Evolutionary conservation across 2,888 invertebrate species (phyloP).

Genomic region (Capitulum mitella): DNA sequence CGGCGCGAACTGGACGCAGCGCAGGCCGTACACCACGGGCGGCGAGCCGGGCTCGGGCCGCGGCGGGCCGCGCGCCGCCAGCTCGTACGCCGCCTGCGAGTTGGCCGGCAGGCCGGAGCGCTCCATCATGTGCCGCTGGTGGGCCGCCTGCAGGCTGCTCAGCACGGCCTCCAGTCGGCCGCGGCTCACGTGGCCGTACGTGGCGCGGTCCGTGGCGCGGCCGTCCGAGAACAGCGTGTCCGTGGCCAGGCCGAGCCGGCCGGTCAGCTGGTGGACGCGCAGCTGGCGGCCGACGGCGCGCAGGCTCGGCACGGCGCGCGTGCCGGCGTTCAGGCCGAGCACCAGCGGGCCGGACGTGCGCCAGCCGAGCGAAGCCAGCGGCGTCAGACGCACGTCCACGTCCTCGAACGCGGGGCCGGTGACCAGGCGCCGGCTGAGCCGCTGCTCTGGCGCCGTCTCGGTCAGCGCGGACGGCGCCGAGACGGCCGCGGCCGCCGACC

Average conservation of each 20-base stretch:
- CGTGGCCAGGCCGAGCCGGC: constrained; percentile 38
- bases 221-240: constrained; percentile 36
- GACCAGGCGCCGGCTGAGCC: background rate
- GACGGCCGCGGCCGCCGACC: background rate
- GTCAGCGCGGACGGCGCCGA: background rate
- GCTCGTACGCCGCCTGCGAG: constrained; percentile 73
- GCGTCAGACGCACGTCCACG: background rate
- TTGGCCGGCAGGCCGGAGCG: constrained; percentile 47
- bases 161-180: constrained; percentile 61
- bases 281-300: background rate
- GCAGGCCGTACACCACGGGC: constrained; percentile 76
- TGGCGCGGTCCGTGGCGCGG: constrained; percentile 37
- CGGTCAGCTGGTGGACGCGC: constrained; percentile 36
- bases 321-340: background rate
- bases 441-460: background rate
- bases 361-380: background rate
- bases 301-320: background rate
- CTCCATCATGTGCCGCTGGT: constrained; percentile 80
- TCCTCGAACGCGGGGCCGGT: background rate
- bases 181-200: constrained; percentile 47
- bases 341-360: background rate
- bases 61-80: constrained; percentile 73
- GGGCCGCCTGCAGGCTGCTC: constrained; percentile 71
- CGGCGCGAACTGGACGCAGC: constrained; percentile 68
- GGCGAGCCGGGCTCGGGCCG: constrained; percentile 61